phyloP scores from a whole-genome alignment of 2,888 invertebrate species.

The Mycalesis mineus region DNA sequence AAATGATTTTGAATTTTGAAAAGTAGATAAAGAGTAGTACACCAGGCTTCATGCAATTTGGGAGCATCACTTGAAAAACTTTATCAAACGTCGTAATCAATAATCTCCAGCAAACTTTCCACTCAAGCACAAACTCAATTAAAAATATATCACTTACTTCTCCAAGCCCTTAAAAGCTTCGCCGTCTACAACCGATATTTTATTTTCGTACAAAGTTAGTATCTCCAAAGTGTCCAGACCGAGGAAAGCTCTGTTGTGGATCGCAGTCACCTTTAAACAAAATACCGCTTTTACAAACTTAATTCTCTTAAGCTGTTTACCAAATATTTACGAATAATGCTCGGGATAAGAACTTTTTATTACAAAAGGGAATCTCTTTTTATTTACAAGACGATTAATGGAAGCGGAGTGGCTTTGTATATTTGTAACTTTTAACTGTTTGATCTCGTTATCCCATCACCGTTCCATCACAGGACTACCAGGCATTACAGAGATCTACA shows the following conservation, averaged over 20 bases:
- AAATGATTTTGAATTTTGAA: too few relatives aligned
- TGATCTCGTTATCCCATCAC: too few relatives aligned
- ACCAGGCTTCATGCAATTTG: too few relatives aligned
- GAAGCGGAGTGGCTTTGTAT: not conserved
- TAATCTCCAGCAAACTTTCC: not conserved
- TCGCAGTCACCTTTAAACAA: constrained; percentile 78
- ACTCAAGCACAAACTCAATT: constrained; percentile 13
- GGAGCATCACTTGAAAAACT: not conserved
- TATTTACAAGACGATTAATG: not conserved
- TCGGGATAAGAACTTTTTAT: constrained; percentile 3
- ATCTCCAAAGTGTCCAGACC: constrained; percentile 92
- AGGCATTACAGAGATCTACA: too few relatives aligned
- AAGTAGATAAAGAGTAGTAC: too few relatives aligned
- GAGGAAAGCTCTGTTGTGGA: constrained; percentile 90
- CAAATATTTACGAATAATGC: constrained; percentile 6
- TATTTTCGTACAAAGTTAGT: constrained; percentile 91
- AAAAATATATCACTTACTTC: constrained; percentile 80
- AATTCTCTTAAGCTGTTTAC: constrained; percentile 2
- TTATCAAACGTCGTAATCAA: constrained; percentile 5
- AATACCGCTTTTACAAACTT: not conserved
- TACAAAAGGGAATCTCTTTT: not conserved
- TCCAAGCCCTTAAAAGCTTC: constrained; percentile 92
- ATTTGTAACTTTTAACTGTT: not conserved
- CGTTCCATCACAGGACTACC: too few relatives aligned
- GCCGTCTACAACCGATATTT: constrained; percentile 86